phyloP scores from a whole-genome alignment of 2,797 vertebrate genomes.

The Cyclura pinguis region DNA sequence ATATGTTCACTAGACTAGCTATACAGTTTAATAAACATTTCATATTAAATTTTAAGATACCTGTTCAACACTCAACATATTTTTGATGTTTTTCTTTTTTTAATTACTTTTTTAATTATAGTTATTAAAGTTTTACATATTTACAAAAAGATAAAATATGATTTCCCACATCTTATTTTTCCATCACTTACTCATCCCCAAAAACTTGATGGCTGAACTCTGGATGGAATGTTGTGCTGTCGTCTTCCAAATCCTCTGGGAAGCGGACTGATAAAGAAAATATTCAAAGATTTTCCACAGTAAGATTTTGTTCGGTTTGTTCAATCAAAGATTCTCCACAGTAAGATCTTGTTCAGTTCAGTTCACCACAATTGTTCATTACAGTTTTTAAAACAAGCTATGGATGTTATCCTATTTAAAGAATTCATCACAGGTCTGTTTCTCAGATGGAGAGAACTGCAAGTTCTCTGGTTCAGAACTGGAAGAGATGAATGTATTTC shows the following conservation, averaged over 20 bases:
- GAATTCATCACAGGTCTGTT: neutral
- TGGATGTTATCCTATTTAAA: neutral
- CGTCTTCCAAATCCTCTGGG: conserved; percentile 95
- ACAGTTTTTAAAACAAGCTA: neutral
- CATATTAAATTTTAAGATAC: neutral
- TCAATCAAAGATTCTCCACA: too few relatives aligned
- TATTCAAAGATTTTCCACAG: neutral
- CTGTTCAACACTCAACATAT: neutral
- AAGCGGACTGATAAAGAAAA: conserved; percentile 85
- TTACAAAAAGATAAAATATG: too few relatives aligned
- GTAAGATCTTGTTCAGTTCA: too few relatives aligned
- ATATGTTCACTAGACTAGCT: neutral
- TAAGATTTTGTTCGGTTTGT: neutral
- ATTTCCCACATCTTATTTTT: neutral
- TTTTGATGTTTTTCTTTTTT: conserved; percentile 8
- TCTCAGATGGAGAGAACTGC: rapidly evolving
- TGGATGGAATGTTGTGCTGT: conserved; percentile 93
- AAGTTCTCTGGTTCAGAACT: neutral
- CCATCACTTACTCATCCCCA: conserved; percentile 94
- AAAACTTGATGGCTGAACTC: conserved; percentile 97
- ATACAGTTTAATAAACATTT: neutral
- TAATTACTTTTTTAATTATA: too few relatives aligned
- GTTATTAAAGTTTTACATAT: too few relatives aligned
- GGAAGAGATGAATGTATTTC: neutral
- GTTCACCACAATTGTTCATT: neutral